Evolutionary conservation across 1,140 invertebrate species (phyloP), one percentile per base, ranked within the genome.

Genomic region (Drosophila hydei): DNA sequence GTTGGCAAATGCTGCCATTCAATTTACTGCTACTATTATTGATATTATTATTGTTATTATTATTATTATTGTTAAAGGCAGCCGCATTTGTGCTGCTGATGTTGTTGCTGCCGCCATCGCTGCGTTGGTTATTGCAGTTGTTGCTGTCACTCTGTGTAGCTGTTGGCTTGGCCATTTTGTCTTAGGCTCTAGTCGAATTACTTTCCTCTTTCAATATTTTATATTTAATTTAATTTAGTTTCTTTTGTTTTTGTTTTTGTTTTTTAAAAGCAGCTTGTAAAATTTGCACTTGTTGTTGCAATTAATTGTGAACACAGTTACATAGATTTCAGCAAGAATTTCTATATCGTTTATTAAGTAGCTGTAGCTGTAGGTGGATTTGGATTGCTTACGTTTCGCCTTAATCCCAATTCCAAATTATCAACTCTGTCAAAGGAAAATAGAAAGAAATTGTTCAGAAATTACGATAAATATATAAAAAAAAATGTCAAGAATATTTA

Each of bases 1-100:
- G 70, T 36, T 89, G 79, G 42, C 76, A 77, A 47, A 74, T 33
- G 9, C 23, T 74, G 45, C 79, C 81, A 54, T 84, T 85, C 21
- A 70, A 62, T 30, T 77, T 79, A 25, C 7, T 68, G 42, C 61
- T 70, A 23, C 42, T 71, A 16, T 56, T 55, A 18, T 36, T 27
- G 25, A 60, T 42, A 18, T 36, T 42, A 21, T 36, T 43, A 42
- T 43, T 42, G 11, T 58, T 42, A 36, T 75, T 52, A 12, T 81
- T 65, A 38, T 77, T 68, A 33, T 62, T 72, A 8, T 77, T 68
- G 42, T 62, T 33, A 3, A 33, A 63, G 42, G 75, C 75, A 56
- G 54, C 69, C 43, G 69, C 11, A 52, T 60, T 72, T 8, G 56
- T 71, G 38, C 58, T 77, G 50, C 67, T 77, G 43, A 55, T 64